phyloP scores from a whole-genome alignment of 2,113 vertebrate genomes.

The Cinclus mexicanus region DNA sequence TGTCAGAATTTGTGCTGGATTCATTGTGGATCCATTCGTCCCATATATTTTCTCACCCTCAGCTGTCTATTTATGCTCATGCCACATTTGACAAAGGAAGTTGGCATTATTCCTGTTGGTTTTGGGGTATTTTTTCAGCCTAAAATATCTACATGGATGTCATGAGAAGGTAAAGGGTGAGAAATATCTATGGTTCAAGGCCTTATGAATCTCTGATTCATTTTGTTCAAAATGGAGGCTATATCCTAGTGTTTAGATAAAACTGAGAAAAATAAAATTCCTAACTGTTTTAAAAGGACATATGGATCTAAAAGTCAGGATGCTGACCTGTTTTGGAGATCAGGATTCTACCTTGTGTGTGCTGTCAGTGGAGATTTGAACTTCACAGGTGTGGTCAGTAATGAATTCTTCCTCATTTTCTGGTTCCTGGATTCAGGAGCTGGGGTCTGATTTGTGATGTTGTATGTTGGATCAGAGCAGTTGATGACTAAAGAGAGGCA shows the following conservation, averaged over 20 bases:
- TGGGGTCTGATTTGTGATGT: not conserved
- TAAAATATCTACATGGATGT: not conserved
- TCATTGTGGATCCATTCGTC: not conserved
- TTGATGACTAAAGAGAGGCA: not conserved
- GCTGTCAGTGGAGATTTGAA: not conserved
- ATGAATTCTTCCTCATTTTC: not conserved
- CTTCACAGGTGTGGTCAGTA: not conserved
- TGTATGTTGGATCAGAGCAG: not conserved
- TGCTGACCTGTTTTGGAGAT: not conserved
- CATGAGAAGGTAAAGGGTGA: not conserved
- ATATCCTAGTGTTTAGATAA: not conserved
- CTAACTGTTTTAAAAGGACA: not conserved
- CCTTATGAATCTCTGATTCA: not conserved
- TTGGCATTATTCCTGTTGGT: not conserved
- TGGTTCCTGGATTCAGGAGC: not conserved
- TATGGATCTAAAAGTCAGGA: not conserved
- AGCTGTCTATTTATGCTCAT: not conserved
- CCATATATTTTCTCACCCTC: not conserved
- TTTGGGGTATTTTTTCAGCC: fast-evolving
- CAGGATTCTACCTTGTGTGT: not conserved
- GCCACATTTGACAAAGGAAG: not conserved
- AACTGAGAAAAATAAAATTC: not conserved
- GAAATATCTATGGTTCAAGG: not conserved
- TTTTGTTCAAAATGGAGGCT: not conserved
- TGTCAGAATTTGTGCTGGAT: not conserved